Base-by-base conservation (phyloP, 2,113 vertebrate species). In the Python bivittatus region DNA sequence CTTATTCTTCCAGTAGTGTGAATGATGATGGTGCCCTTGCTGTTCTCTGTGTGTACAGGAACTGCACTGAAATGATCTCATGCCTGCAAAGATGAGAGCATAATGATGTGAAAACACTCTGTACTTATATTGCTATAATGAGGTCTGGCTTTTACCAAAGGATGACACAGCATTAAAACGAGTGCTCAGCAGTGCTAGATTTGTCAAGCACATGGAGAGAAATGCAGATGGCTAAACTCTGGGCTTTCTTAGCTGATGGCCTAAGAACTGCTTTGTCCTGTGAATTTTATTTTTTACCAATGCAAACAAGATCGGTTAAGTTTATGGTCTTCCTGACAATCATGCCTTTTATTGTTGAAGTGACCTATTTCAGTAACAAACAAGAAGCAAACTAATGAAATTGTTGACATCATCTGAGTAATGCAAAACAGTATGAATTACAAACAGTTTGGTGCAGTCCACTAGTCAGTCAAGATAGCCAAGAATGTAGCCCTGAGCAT, bases 111-210 rank as follows among this genome's bases (percentile, higher is more conserved):
- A 88, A 54, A 56, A 79, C 56, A 22, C 9, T 42, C 72, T 79
- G 42, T 56, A 56, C 48, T 38, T 79, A 33, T 8, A n/a, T 54
- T 52, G n/a, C 10, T 17, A 27, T 52, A 38, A n/a, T 57, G 11
- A 60, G 33, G 12, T 60, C 38, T 60, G n/a, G 38, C 48, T 48
- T 48, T 92, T 83, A 20, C 53, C 22, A 7, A 20, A 44, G 4
- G 33, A 88, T 92, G 86, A 88, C 53, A 88, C 25, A 58, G 86
- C 68, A 92, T 83, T 92, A 60, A 92, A 88, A 83, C 13, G 86
- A 25, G 29, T 5, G 27, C 29, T 88, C 29, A 57, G 85, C 91
- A 72, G 25, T 27, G 20, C 0, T 57, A 44, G 33, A 44, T 42
- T 60, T 33, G 86, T 48, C 38, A 60, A 60, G 22, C 56, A 22